phyloP scores from a whole-genome alignment of 2,888 invertebrate genomes.

The Lycocerus yunnanus region DNA sequence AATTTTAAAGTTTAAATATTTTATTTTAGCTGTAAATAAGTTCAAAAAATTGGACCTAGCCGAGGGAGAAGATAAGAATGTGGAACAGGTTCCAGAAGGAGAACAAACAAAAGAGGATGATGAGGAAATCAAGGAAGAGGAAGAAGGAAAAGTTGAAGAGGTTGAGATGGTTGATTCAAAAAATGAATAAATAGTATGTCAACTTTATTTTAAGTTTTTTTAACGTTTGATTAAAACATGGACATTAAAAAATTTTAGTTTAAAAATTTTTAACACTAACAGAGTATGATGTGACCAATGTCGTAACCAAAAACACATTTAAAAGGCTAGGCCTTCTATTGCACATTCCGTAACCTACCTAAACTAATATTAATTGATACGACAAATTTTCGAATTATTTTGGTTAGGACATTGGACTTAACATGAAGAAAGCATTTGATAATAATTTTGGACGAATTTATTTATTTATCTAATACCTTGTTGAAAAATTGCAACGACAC shows the following conservation, averaged over 20 bases:
- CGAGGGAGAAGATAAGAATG: slow-evolving; percentile 39
- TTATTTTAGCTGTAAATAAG: slow-evolving; percentile 67
- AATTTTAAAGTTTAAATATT: slow-evolving; percentile 13
- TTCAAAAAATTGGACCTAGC: slow-evolving; percentile 64
- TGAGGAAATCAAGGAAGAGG: neutral
- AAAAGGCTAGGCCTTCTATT: neutral
- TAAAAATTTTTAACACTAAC: neutral
- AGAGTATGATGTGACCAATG: neutral
- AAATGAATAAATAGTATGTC: neutral
- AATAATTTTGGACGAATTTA: neutral
- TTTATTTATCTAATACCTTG: neutral
- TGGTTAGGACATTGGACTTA: neutral
- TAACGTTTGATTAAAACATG: neutral
- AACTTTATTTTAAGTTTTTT: neutral
- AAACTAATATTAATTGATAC: neutral
- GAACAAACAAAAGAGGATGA: neutral
- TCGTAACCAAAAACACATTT: neutral
- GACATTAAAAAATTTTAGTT: neutral
- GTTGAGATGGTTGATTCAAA: neutral
- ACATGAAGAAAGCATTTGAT: neutral
- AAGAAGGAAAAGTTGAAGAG: neutral
- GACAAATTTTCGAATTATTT: neutral
- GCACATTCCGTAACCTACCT: neutral
- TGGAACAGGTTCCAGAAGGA: slow-evolving; percentile 24
- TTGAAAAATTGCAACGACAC: neutral